Percentiles rank a stretch among this genome's conserved stretches.
Evolutionary conservation across 2,888 invertebrate genomes (phyloP).

Genomic region (Meiosimyza decipiens): DNA sequence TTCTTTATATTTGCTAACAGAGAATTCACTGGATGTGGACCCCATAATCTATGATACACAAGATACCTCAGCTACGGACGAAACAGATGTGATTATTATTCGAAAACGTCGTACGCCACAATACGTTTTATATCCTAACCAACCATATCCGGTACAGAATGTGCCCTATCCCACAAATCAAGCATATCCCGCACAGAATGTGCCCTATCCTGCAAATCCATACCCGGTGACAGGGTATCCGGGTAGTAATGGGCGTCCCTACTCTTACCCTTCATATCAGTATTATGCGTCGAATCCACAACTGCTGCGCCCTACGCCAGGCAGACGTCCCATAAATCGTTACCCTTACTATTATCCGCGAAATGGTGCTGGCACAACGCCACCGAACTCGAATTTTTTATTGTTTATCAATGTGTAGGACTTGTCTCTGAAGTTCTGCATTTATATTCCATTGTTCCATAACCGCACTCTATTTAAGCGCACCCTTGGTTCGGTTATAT

Average conservation of each 20-base stretch:
- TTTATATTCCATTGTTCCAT: neutral
- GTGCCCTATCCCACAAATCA: too few species aligned
- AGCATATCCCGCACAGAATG: too few species aligned
- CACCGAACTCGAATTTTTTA: too few species aligned
- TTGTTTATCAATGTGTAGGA: too few species aligned
- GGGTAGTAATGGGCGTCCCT: neutral
- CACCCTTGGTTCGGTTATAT: neutral
- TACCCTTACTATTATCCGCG: too few species aligned
- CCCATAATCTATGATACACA: neutral
- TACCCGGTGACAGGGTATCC: neutral
- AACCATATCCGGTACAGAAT: neutral
- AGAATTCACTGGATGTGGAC: too few species aligned
- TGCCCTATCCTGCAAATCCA: neutral
- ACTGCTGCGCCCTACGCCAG: neutral
- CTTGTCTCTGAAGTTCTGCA: neutral
- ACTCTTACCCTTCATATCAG: conserved; percentile 12
- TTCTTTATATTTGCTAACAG: neutral
- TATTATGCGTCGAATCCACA: conserved; percentile 26
- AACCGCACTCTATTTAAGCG: too few species aligned
- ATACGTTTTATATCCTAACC: neutral
- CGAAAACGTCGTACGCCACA: conserved; percentile 22
- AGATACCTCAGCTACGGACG: conserved; percentile 4
- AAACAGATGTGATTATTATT: conserved; percentile 15
- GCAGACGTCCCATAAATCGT: too few species aligned
- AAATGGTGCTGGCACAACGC: too few species aligned